Evolutionary conservation across 2,888 invertebrate genomes (phyloP).

Genomic region (Hyles lineata): DNA sequence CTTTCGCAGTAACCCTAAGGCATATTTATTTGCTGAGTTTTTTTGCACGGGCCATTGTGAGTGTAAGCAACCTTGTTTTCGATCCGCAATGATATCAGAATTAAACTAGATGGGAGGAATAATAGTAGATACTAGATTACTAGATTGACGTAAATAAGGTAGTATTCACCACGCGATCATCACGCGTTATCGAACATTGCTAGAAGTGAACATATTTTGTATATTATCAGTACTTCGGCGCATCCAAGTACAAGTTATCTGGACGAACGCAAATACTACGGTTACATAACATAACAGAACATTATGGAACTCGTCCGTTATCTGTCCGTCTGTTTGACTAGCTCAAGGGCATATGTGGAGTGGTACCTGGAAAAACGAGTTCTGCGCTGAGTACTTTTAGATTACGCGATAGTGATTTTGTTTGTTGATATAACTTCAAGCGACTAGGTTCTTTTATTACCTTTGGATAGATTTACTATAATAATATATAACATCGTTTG

Average conservation of each 20-base stretch:
- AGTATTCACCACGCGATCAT: not conserved
- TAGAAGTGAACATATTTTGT: conserved; percentile 1
- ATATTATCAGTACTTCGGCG: conserved; percentile 2
- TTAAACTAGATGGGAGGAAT: no score
- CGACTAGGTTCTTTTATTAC: not conserved
- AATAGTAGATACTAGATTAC: no score
- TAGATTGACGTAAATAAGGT: not conserved
- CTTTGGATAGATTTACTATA: no score
- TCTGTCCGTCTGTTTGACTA: conserved; percentile 23
- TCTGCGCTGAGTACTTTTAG: not conserved
- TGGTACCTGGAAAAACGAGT: conserved; percentile 17
- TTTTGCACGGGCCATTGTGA: no score
- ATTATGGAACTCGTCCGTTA: conserved; percentile 1
- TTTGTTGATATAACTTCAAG: not conserved
- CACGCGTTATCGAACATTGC: not conserved
- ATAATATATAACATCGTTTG: no score
- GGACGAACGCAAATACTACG: conserved; percentile 21
- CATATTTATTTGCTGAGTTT: no score
- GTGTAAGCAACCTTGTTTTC: no score
- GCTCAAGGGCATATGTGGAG: conserved; percentile 12
- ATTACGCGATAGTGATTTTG: conserved; percentile 15
- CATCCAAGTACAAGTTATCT: conserved; percentile 8
- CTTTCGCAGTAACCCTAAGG: no score
- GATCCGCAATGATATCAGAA: no score
- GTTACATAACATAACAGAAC: conserved; percentile 25